These are phyloP conservation scores for Lagopus leucura DNA, from an alignment of 2,113 vertebrate genomes.

Conservation along the genomic window DNA sequence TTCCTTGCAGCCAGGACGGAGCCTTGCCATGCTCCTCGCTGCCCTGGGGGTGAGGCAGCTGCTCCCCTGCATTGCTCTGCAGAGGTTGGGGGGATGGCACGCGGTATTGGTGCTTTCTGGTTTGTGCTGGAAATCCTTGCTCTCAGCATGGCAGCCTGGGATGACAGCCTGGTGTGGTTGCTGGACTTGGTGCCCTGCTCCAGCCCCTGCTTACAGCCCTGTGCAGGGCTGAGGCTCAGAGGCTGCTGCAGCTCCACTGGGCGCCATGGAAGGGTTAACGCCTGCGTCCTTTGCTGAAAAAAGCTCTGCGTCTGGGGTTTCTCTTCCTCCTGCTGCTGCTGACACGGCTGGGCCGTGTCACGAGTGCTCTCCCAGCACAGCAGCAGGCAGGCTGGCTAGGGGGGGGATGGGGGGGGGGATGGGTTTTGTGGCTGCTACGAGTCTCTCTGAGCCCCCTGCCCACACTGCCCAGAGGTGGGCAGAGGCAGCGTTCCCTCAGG, in stretches of 20 bases:
- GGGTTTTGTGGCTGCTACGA: fast-evolving
- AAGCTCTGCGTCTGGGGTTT: slow-evolving; percentile 47
- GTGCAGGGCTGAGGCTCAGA: fast-evolving
- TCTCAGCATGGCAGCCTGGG: no score
- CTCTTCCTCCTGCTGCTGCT: slow-evolving; percentile 60
- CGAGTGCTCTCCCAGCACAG: background rate
- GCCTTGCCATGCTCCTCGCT: background rate
- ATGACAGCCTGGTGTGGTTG: background rate
- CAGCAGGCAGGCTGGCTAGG: background rate
- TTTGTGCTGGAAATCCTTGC: background rate
- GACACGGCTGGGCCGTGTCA: slow-evolving; percentile 22
- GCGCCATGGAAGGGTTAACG: background rate
- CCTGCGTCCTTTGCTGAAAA: slow-evolving; percentile 40
- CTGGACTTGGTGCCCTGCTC: background rate
- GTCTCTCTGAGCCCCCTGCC: background rate
- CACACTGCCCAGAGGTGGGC: background rate
- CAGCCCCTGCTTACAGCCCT: background rate
- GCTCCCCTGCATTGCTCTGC: background rate
- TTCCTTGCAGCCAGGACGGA: fast-evolving
- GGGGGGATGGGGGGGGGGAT: background rate
- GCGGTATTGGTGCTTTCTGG: background rate
- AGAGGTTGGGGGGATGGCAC: background rate
- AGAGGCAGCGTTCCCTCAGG: background rate
- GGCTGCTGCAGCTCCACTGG: fast-evolving
- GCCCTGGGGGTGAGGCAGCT: background rate